These are phyloP conservation scores for Bradypodion pumilum DNA, from an alignment of 2,797 vertebrate species.

Conservation along the genomic window DNA sequence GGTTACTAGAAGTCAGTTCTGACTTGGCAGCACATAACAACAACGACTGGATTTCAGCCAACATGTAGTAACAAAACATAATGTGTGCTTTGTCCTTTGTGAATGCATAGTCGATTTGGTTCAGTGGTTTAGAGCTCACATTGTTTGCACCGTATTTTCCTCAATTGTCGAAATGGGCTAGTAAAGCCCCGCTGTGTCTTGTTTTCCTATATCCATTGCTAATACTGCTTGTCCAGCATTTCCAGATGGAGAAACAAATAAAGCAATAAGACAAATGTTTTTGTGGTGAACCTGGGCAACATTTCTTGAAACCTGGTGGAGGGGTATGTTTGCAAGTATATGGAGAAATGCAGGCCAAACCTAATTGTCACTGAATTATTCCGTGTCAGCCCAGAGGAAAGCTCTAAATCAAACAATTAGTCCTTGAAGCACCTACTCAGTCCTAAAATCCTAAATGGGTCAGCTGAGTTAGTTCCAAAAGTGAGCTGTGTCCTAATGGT, in stretches of 20 bases:
- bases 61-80: background rate
- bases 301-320: background rate
- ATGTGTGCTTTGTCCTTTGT: background rate
- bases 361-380: background rate
- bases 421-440: background rate
- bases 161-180: background rate
- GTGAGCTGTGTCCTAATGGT: background rate
- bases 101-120: background rate
- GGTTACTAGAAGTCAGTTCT: too few relatives aligned
- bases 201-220: background rate
- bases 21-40: too few relatives aligned
- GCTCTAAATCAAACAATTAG: background rate
- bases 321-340: background rate
- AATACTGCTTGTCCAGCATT: background rate
- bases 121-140: background rate
- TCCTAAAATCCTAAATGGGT: background rate
- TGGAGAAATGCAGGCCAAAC: background rate
- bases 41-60: too few relatives aligned
- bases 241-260: background rate
- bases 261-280: background rate
- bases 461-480: background rate
- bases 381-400: background rate
- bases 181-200: background rate
- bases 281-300: background rate
- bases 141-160: background rate